Evolutionary conservation across 2,113 vertebrate genomes (phyloP).

Genomic region (Pipra filicauda): DNA sequence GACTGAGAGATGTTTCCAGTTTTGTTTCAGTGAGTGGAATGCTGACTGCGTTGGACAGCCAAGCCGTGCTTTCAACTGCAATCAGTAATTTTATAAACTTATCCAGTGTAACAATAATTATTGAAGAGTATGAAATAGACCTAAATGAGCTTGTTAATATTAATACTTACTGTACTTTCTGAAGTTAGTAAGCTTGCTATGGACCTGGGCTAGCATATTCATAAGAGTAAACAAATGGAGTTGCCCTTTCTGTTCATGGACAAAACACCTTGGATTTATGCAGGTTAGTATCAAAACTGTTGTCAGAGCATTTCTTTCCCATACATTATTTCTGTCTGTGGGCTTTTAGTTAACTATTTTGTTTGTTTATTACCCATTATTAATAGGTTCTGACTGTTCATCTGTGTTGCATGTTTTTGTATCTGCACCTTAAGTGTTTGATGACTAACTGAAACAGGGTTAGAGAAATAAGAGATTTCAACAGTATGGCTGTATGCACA

Average conservation of each 20-base stretch:
- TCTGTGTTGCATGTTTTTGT: background rate
- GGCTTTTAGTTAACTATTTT: background rate
- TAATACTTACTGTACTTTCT: background rate
- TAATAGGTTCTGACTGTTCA: background rate
- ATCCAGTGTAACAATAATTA: background rate
- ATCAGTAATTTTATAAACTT: background rate
- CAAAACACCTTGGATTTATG: background rate
- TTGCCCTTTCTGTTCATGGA: background rate
- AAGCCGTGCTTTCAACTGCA: background rate
- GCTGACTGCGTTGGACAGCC: background rate
- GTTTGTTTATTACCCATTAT: background rate
- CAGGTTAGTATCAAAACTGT: background rate
- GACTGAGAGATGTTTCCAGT: slow-evolving; percentile 1
- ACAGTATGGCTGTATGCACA: background rate
- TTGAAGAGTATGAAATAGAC: background rate
- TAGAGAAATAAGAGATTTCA: background rate
- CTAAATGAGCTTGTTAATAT: slow-evolving; percentile 8
- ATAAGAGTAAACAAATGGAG: background rate
- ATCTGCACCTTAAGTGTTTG: background rate
- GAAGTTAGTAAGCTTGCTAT: background rate
- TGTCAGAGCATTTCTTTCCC: background rate
- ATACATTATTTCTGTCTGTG: background rate
- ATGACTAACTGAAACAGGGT: background rate
- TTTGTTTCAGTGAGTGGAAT: background rate
- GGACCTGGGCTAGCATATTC: background rate